Evolutionary conservation across 1,140 invertebrate species (phyloP).

Genomic region (Campoletis sonorensis): DNA sequence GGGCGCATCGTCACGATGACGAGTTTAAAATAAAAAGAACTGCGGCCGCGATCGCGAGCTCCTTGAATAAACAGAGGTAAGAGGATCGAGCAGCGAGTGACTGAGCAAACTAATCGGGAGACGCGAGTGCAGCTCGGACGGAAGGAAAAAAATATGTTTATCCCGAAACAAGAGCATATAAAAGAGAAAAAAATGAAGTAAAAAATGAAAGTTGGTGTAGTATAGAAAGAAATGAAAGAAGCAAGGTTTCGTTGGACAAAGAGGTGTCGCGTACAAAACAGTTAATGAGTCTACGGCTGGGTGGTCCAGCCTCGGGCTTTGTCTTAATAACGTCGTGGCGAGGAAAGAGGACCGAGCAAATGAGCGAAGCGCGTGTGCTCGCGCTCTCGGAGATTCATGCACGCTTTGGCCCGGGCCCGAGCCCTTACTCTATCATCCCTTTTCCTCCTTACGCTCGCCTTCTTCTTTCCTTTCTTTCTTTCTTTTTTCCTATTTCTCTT

Average conservation of each 20-base stretch:
- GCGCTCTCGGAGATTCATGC: slow-evolving; percentile 40
- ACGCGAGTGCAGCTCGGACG: background rate
- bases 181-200: slow-evolving; percentile 7
- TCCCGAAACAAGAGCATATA: background rate
- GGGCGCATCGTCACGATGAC: too few species aligned
- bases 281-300: slow-evolving; percentile 74
- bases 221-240: slow-evolving; percentile 37
- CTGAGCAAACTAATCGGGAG: slow-evolving; percentile 26
- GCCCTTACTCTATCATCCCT: slow-evolving; percentile 36
- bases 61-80: background rate
- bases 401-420: slow-evolving; percentile 49
- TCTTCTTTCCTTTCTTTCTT: slow-evolving; percentile 36
- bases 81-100: too few species aligned
- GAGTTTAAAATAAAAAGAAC: too few species aligned
- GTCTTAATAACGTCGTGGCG: slow-evolving; percentile 73
- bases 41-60: background rate
- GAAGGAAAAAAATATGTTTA: slow-evolving; percentile 1
- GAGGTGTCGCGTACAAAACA: slow-evolving; percentile 73
- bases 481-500: background rate
- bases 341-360: slow-evolving; percentile 60
- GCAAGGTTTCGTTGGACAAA: slow-evolving; percentile 68
- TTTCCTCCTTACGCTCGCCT: slow-evolving; percentile 34
- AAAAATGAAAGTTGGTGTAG: slow-evolving; percentile 8
- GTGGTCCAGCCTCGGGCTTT: slow-evolving; percentile 72
- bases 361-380: slow-evolving; percentile 40